A percentile compares a stretch with the other conserved stretches of the same genome.
These are phyloP conservation scores for Bolborhynchus lineola DNA, from an alignment of 2,113 vertebrate species.

Conservation along the genomic window DNA sequence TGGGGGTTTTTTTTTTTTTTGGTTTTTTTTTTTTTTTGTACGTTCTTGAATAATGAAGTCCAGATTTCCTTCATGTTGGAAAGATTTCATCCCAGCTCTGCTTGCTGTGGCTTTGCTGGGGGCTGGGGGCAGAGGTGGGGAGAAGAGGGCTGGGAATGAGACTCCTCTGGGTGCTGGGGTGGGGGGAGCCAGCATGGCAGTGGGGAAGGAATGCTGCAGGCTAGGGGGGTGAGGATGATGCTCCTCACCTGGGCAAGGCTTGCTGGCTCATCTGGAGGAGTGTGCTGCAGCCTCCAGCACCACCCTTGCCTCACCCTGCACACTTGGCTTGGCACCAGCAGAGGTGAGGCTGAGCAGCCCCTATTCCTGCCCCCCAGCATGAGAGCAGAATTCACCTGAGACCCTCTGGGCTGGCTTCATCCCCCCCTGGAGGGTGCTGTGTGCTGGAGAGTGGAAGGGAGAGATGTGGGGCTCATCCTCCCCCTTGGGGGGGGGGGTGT, in stretches of 20 bases:
- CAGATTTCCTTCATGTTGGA: conserved; percentile 63
- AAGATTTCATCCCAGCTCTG: conserved; percentile 50
- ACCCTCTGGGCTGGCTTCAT: background rate
- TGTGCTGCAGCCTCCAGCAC: background rate
- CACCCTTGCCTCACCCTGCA: fast-evolving
- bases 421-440: fast-evolving
- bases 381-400: background rate
- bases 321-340: background rate
- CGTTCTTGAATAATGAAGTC: conserved; percentile 62
- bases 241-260: conserved; percentile 21
- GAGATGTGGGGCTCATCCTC: background rate
- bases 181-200: background rate
- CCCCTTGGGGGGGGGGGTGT: fast-evolving
- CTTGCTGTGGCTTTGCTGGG: conserved; percentile 33
- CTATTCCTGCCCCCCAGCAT: background rate
- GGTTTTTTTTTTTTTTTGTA: background rate
- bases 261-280: background rate
- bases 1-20: fast-evolving
- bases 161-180: background rate
- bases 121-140: conserved; percentile 21
- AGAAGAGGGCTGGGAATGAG: background rate
- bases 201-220: background rate
- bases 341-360: background rate
- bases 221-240: background rate
- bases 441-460: background rate